Base-by-base conservation (phyloP, 2,797 vertebrate genomes). In the Cichlasoma orientale region DNA sequence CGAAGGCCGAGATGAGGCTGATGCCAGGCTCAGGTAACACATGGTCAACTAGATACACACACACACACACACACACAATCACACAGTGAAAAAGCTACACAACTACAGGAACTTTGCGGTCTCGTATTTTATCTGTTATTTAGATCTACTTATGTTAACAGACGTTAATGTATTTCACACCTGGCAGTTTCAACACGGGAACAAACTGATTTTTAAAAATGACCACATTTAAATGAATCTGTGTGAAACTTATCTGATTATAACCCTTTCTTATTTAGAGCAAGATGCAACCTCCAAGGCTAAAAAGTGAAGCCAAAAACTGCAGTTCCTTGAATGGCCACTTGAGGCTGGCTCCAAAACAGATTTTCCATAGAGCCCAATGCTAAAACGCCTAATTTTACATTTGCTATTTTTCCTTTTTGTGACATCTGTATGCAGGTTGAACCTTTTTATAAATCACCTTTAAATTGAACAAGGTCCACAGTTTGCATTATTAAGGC, bases 1-100 rank as follows among this genome's bases (percentile, higher is more conserved):
- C 97, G 0, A 99, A 98, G 0, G 98, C 96, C 0, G 97, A 94
- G 77, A 99, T 90, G 90, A 99, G 95, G 89, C 97, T 97, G 69
- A 94, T 92, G 1, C 98, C 98, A 0, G 97, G 97, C 84, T 99
- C 98, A 0, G 97, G 96, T 13, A 99, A 92, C 8, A 99, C 98
- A 0, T 99, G 98, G 89, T 99, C 98, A 53, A 99, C 98, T 99
- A 83, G 44, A 73, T 0, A 50, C 44, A 57, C 56, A 78, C 33
- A 75, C 11, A 73, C 53, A 74, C 56, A 80, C 54, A 79, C 44
- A 78, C 9, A 78, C 41, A 72, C 57, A 82, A 77, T 69, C 25
- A 85, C 23, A 75, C 1, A 16, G 2, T 61, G 19, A 80, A 16
- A 75, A 54, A 79, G 14, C 53, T 7, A 54, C 56, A 74, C 33